Percentiles rank a stretch among this genome's conserved stretches.
Conservation (phyloP, 2,888 invertebrate genomes). For the Notodonta ziczac region DNA sequence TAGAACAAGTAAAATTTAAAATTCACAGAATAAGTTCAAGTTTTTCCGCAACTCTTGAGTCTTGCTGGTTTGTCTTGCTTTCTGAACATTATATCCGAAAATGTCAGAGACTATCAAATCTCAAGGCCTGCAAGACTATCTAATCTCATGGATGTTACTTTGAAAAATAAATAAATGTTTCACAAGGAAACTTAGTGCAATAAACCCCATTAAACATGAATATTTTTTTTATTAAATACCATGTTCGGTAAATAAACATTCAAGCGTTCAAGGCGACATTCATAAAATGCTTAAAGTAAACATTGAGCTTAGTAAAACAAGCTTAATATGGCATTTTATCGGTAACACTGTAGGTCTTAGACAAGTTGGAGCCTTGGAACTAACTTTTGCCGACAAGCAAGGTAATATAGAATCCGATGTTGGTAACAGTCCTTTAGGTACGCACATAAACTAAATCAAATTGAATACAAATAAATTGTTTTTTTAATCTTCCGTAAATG, state of each 20-base stretch:
- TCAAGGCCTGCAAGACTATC: neutral
- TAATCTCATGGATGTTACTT: neutral
- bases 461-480: too few species aligned
- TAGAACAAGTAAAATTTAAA: neutral
- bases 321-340: constrained; percentile 37
- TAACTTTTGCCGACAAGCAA: neutral
- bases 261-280: constrained; percentile 42
- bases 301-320: constrained; percentile 34
- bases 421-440: too few species aligned
- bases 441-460: too few species aligned
- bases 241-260: constrained; percentile 29
- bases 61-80: too few species aligned
- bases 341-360: constrained; percentile 37
- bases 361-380: constrained; percentile 10
- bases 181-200: neutral
- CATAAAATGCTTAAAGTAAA: constrained; percentile 35
- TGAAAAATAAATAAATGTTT: neutral
- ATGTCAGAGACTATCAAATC: neutral
- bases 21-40: neutral
- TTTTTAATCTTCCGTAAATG: too few species aligned
- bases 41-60: too few species aligned
- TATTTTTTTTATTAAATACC: constrained; percentile 10
- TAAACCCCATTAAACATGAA: neutral
- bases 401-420: too few species aligned
- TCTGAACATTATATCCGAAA: neutral